Conservation (phyloP, 2,888 invertebrate genomes). For the Thereva unica region DNA sequence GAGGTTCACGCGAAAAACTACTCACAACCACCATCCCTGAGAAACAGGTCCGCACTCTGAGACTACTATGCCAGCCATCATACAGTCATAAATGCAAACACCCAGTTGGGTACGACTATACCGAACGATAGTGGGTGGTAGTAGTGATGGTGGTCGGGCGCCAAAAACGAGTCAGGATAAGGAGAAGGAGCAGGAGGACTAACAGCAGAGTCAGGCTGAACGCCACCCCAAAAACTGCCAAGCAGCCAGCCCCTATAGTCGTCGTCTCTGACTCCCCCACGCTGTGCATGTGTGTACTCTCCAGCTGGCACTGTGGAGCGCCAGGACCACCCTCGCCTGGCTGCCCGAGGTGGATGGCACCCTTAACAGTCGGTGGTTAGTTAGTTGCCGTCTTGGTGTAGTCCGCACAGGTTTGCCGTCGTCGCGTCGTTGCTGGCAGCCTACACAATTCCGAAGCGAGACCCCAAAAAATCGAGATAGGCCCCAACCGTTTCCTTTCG, state of each 20-base stretch:
- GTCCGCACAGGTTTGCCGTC: conserved; percentile 29
- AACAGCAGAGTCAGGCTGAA: too few relatives aligned
- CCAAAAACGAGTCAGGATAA: too few relatives aligned
- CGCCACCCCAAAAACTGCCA: too few relatives aligned
- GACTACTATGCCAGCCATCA: neutral
- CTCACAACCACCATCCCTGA: conserved; percentile 11
- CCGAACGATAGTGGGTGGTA: neutral
- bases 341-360: conserved; percentile 36
- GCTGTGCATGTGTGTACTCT: conserved; percentile 21
- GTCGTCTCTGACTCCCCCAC: neutral
- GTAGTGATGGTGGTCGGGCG: too few relatives aligned
- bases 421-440: neutral
- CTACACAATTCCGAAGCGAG: neutral
- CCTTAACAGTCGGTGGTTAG: conserved; percentile 36
- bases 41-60: neutral
- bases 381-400: conserved; percentile 38
- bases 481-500: too few relatives aligned
- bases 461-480: too few relatives aligned
- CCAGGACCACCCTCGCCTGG: conserved; percentile 21
- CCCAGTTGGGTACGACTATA: neutral
- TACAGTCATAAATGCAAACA: neutral
- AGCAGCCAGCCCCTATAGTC: too few relatives aligned
- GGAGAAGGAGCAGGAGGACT: too few relatives aligned
- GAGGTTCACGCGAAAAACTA: conserved; percentile 16
- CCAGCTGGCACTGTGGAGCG: neutral